Evolutionary conservation across 2,888 invertebrate genomes (phyloP).

Genomic region (Heliconius erato): DNA sequence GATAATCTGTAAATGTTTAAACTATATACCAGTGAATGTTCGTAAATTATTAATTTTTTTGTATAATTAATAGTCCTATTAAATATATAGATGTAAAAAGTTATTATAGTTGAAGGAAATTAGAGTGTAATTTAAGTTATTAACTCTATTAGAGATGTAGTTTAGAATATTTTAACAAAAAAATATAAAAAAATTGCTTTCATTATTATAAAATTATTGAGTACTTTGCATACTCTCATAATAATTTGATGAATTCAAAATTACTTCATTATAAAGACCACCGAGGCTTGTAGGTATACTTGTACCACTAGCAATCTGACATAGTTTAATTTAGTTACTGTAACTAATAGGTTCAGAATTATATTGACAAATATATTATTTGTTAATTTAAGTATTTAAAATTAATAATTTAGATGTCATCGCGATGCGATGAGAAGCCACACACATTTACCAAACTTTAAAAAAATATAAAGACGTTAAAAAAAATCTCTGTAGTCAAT

Average conservation of each 20-base stretch:
- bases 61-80: background rate
- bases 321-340: too few relatives aligned
- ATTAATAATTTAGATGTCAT: background rate
- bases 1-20: slow-evolving; percentile 24
- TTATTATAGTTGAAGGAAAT: background rate
- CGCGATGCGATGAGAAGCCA: too few relatives aligned
- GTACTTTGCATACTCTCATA: background rate
- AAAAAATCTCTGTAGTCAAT: too few relatives aligned
- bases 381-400: background rate
- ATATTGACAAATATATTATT: background rate
- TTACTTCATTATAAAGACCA: background rate
- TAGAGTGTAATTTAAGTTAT: background rate
- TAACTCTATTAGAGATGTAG: background rate
- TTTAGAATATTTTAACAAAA: background rate
- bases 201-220: background rate
- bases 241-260: background rate
- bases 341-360: background rate
- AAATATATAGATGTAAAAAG: background rate
- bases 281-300: background rate
- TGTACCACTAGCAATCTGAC: background rate
- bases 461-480: background rate
- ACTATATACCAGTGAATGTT: slow-evolving; percentile 11
- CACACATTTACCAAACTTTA: too few relatives aligned
- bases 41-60: background rate
- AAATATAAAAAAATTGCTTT: background rate